Evolutionary conservation across 2,797 vertebrate genomes (phyloP), one percentile per base, ranked within the genome.

Genomic region (Parotocinclus haroldoi): DNA sequence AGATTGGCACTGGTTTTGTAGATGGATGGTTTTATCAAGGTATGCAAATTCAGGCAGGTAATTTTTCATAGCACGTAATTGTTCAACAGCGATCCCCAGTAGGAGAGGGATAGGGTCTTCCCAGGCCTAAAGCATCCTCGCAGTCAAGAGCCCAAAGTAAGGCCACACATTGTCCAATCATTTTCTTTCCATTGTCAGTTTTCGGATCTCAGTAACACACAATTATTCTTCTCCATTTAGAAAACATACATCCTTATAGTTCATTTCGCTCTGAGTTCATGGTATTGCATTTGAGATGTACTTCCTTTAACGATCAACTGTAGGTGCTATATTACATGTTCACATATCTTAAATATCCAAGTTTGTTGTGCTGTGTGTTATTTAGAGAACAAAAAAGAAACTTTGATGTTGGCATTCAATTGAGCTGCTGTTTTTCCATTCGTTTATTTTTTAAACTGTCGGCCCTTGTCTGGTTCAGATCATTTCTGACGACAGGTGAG

Each of bases 311-410:
- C 94, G 93, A 91, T 95, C 92, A 97, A 95, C 93, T 92, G 96
- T 98, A 98, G 97, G 96, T 98, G 96, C 96, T 99, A 99, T 91
- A 91, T 84, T 82, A 94, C 95, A 97, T 98, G 94, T 94, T 97
- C 94, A 98, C 96, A 98, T 99, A 99, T 98, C 96, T 98, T 97
- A 97, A 91, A 95, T 97, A 96, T 98, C 92, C 95, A 94, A 96
- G 91, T 99, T 98, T 93, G 96, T 97, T 97, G 95, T 98, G 97
- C 88, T 91, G 87, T 91, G 89, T 92, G 91, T 90, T 91, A 89
- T 91, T 92, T 89, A 89, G 89, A 91, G 83, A 79, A 87, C 88
- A 89, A 87, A 83, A 88, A 76, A 68, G 85, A 87, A 86, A 86
- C 83, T 89, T 92, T 65, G 89, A 88, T 91, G 91, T 92, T 90